Conservation (phyloP, 1,140 invertebrate genomes). For the Idris sp. region DNA sequence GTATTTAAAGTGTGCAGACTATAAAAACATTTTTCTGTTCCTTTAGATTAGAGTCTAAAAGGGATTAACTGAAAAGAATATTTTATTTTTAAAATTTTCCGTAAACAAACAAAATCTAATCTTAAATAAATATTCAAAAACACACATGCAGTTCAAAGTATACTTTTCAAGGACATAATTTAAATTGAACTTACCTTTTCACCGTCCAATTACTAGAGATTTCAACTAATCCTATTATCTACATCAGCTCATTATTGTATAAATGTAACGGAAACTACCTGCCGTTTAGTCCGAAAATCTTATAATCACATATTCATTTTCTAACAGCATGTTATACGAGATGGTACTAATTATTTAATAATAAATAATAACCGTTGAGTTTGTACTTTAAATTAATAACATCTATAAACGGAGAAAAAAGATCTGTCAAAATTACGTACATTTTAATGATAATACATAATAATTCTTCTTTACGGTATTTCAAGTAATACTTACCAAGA, state of each 20-base stretch:
- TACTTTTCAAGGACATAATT: constrained; percentile 70
- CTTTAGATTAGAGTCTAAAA: too few species aligned
- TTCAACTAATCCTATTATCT: constrained; percentile 75
- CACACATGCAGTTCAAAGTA: constrained; percentile 65
- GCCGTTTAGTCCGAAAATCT: constrained; percentile 57
- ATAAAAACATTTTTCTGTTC: too few species aligned
- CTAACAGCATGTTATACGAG: constrained; percentile 44
- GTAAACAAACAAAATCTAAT: constrained; percentile 49
- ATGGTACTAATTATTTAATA: too few species aligned
- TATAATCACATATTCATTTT: constrained; percentile 58
- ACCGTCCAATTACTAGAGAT: constrained; percentile 75
- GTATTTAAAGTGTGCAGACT: too few species aligned
- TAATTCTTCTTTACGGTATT: too few species aligned
- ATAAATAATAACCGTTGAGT: too few species aligned
- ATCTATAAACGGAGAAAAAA: too few species aligned
- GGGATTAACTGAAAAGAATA: too few species aligned
- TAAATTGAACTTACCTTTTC: constrained; percentile 74
- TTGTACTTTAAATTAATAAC: too few species aligned
- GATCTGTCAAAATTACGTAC: too few species aligned
- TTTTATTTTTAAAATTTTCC: constrained; percentile 29
- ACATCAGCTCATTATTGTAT: constrained; percentile 77
- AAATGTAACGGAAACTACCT: constrained; percentile 63
- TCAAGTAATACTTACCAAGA: too few species aligned
- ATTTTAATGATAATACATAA: too few species aligned
- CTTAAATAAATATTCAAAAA: constrained; percentile 70